Evolutionary conservation across 2,797 vertebrate species (phyloP), one percentile per base, ranked within the genome.

Genomic region (Rhinoraja longicauda): DNA sequence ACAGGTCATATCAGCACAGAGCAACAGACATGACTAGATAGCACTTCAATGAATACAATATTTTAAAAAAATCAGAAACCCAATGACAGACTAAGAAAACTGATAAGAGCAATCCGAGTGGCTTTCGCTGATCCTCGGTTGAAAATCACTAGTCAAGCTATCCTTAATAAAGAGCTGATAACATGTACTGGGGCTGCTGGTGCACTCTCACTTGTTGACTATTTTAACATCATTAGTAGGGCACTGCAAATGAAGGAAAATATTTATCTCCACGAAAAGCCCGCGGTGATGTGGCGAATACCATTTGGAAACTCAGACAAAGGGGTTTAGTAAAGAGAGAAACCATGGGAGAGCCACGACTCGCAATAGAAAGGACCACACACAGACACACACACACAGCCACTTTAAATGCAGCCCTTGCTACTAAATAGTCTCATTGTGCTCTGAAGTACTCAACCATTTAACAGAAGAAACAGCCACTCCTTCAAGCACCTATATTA

Each of bases 351-450:
- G 82, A 86, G 62, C 62, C 59, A 15, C n/a, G 59, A 67, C 59
- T 19, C 21, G 59, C 32, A 17, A 67, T 36, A 36, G 84, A 88
- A 67, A 32, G 62, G 84, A 36, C 84, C 84, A 88, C 62, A 88
- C 84, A 88, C 84, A 67, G n/a, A 88, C 84, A 88, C 62, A 67
- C 19, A 29, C 53, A 7, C 15, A 67, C 9, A 32, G 29, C 2
- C n/a, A 36, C 84, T 88, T 19, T 67, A 88, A 88, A 88, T 36
- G n/a, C n/a, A 88, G 84, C 62, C 59, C 64, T 84, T n/a, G 84
- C 21, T 86, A 64, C n/a, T 64, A 64, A 88, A 64, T 64, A 7
- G 29, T 67, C 5, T 26, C 15, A 36, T 67, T 64, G 59, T 88
- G 88, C 62, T 39, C 29, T 29, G 36, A 32, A n/a, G 32, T 19